phyloP scores from a whole-genome alignment of 2,797 vertebrate species.

The Ceryle rudis region DNA sequence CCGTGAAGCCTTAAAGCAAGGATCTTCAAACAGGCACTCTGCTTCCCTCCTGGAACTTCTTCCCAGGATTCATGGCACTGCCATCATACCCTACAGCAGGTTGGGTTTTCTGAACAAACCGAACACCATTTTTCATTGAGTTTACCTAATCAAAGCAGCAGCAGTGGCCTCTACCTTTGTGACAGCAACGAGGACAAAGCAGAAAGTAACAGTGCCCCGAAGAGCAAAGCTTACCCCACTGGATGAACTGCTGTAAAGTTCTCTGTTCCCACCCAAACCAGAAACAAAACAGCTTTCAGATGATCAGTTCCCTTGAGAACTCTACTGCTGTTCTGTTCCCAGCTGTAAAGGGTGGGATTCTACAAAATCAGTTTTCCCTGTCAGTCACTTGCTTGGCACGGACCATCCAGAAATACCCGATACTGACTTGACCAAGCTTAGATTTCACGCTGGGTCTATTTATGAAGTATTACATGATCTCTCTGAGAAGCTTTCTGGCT shows the following conservation, averaged over 20 bases:
- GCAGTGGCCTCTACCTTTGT: neutral
- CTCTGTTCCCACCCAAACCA: neutral
- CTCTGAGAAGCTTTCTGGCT: neutral
- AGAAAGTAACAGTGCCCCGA: neutral
- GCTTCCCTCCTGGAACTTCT: neutral
- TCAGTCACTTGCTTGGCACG: neutral
- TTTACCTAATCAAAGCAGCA: neutral
- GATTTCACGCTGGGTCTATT: neutral
- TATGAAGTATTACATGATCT: neutral
- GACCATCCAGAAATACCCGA: neutral
- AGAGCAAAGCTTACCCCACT: neutral
- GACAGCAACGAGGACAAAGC: neutral
- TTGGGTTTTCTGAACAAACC: accelerated
- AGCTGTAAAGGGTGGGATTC: neutral
- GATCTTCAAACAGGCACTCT: too few relatives aligned
- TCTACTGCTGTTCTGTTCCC: neutral
- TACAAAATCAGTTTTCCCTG: neutral
- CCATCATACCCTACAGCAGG: neutral
- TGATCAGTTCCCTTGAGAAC: neutral
- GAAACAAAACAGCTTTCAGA: neutral
- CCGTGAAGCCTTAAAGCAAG: neutral
- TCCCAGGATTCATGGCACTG: neutral
- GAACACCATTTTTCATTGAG: neutral
- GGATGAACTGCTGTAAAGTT: neutral
- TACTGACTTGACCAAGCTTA: neutral